phyloP scores from a whole-genome alignment of 2,113 vertebrate genomes.

The Bos javanicus region DNA sequence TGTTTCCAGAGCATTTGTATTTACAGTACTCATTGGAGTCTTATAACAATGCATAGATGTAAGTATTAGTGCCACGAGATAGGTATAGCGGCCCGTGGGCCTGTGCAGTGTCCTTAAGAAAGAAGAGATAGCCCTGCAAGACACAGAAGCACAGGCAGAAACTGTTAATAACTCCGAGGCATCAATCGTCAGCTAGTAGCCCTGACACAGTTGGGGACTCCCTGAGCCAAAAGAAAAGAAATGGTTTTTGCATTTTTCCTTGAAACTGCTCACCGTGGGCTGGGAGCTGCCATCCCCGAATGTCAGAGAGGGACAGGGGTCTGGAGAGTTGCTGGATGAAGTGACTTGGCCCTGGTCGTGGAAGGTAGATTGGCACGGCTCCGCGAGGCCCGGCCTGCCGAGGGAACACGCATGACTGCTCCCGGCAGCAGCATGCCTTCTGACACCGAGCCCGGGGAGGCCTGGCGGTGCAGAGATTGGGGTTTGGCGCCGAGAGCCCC shows the following conservation, averaged over 20 bases:
- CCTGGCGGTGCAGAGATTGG: conserved; percentile 25
- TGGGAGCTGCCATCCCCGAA: neutral
- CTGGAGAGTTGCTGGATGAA: conserved; percentile 30
- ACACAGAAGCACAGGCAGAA: neutral
- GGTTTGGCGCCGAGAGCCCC: neutral
- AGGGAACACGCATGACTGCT: conserved; percentile 49
- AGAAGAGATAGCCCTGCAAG: neutral
- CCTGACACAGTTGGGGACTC: neutral
- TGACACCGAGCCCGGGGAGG: conserved; percentile 27
- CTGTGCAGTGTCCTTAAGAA: neutral
- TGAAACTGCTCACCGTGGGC: neutral
- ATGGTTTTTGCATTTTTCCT: conserved; percentile 3
- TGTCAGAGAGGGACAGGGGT: conserved; percentile 32
- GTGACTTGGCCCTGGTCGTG: neutral
- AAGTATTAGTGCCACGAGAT: neutral
- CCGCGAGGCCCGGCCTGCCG: neutral
- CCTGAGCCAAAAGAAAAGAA: neutral
- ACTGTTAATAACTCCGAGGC: neutral
- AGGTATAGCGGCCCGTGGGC: neutral
- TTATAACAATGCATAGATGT: neutral
- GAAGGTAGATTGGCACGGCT: conserved; percentile 50
- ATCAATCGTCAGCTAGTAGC: neutral
- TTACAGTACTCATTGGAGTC: neutral
- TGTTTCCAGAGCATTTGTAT: neutral
- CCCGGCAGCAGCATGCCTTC: conserved; percentile 26